phyloP scores from a whole-genome alignment of 2,888 invertebrate species.

The Microplitis deprimator region DNA sequence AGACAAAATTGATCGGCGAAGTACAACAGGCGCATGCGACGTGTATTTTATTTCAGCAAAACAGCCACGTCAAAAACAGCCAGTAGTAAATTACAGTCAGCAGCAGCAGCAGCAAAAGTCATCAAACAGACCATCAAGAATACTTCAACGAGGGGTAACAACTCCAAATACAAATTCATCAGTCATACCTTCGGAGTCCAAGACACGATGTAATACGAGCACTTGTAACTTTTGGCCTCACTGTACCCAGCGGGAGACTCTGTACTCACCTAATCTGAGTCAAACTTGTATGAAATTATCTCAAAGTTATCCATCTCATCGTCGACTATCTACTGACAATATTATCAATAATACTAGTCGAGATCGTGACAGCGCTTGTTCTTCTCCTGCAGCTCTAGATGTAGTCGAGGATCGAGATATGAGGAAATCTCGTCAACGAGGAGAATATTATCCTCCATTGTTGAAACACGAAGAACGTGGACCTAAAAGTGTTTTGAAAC shows the following conservation, averaged over 20 bases:
- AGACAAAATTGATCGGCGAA: slow-evolving; percentile 57
- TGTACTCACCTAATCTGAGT: slow-evolving; percentile 62
- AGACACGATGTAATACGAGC: slow-evolving; percentile 73
- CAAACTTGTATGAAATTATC: slow-evolving; percentile 71
- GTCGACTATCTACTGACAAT: slow-evolving; percentile 68
- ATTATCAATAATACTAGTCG: slow-evolving; percentile 49
- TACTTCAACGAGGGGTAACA: slow-evolving; percentile 72
- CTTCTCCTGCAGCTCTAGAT: slow-evolving; percentile 70
- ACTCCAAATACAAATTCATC: slow-evolving; percentile 67
- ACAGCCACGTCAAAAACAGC: slow-evolving; percentile 55
- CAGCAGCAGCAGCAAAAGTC: slow-evolving; percentile 60
- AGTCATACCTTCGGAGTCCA: slow-evolving; percentile 61
- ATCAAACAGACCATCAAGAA: slow-evolving; percentile 67
- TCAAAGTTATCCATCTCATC: slow-evolving; percentile 74
- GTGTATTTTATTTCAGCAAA: slow-evolving; percentile 66
- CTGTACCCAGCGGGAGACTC: slow-evolving; percentile 72
- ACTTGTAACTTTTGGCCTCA: slow-evolving; percentile 79
- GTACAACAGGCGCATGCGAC: slow-evolving; percentile 56
- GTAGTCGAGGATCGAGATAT: slow-evolving; percentile 62
- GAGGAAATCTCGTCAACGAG: slow-evolving; percentile 46
- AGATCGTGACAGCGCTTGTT: slow-evolving; percentile 62
- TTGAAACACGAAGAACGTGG: slow-evolving; percentile 59
- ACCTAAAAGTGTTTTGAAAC: slow-evolving; percentile 61
- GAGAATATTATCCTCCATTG: slow-evolving; percentile 45
- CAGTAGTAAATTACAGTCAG: slow-evolving; percentile 38